Evolutionary conservation across 2,797 vertebrate genomes (phyloP), one percentile per base, ranked within the genome.

Genomic region (Peromyscus melanophrys): DNA sequence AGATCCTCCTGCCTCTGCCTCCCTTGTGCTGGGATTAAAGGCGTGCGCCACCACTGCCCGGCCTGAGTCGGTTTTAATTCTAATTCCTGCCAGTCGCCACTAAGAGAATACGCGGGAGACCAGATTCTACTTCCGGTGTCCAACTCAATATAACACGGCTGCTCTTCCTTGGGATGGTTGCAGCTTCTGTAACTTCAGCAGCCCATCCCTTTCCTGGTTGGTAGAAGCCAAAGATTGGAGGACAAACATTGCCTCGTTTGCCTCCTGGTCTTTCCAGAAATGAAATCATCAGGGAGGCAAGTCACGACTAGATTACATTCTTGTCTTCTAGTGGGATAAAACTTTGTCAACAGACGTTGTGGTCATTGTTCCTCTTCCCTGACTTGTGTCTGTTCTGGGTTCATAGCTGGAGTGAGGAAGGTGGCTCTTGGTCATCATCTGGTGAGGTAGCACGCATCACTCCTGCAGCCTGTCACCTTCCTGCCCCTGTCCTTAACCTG

Each of bases 231-330:
- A 63, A 37, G 82, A n/a, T 61, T 14, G 71, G 71, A 86, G 16
- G 34, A 16, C 57, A 23, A 77, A 61, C 63, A 23, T 75, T 84
- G 19, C 13, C 31, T 61, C 52, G 77, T 82, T 83, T 87, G 40
- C 34, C 94, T 71, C 76, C 27, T 90, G 29, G 11, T 55, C 57
- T 61, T 69, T n/a, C 77, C 71, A 94, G 37, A 25, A 84, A 84
- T 67, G 52, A 88, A 95, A 84, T 88, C 67, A 90, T 88, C 73
- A 96, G 17, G 19, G 27, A 93, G 57, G 4, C 49, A 87, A 87
- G 19, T 52, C 83, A 73, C 88, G 12, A 78, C 61, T 27, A 90
- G 76, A 86, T 71, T 23, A 80, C 40, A 80, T 69, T 89, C 12
- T 82, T 85, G 46, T 37, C n/a, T 93, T 87, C 65, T 29, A 75